Evolutionary conservation across 2,797 vertebrate species (phyloP).

Genomic region (Lithobates pipiens): DNA sequence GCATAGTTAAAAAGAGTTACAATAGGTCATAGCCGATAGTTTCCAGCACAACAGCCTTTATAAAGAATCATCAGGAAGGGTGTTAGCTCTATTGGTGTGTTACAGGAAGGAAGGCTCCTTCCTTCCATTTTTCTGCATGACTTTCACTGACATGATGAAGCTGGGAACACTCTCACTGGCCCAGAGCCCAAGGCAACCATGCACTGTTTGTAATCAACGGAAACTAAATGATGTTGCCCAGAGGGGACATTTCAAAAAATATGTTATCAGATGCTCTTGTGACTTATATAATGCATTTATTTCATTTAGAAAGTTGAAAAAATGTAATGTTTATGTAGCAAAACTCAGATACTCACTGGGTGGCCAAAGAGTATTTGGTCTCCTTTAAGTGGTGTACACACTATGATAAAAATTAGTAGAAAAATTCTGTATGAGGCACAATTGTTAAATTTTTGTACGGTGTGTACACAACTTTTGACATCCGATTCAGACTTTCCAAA

Average conservation of each 20-base stretch:
- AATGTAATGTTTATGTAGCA: neutral
- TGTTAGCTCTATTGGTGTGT: constrained; percentile 74
- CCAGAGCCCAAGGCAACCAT: constrained; percentile 73
- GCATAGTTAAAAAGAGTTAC: constrained; percentile 55
- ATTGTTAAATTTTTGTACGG: too few species aligned
- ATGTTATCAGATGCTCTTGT: constrained; percentile 4
- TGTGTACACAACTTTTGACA: too few species aligned
- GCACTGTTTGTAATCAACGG: constrained; percentile 71
- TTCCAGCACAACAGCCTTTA: constrained; percentile 72
- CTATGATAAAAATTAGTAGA: too few species aligned
- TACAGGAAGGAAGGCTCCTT: constrained; percentile 78
- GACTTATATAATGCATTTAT: neutral
- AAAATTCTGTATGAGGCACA: too few species aligned
- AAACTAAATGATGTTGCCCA: constrained; percentile 69
- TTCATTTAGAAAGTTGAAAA: neutral
- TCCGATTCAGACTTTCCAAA: too few species aligned
- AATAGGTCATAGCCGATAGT: constrained; percentile 64
- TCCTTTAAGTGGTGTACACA: too few species aligned
- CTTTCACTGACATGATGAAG: constrained; percentile 81
- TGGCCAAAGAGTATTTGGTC: too few species aligned
- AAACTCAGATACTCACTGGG: too few species aligned
- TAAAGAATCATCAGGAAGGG: constrained; percentile 77
- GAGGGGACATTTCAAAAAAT: constrained; percentile 61
- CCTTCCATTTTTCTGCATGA: constrained; percentile 76
- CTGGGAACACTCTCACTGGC: constrained; percentile 77